A percentile compares a stretch with the other conserved stretches of the same genome.
Evolutionary conservation across 1,140 invertebrate species (phyloP).

Genomic region (Drosophila nigromelanica): DNA sequence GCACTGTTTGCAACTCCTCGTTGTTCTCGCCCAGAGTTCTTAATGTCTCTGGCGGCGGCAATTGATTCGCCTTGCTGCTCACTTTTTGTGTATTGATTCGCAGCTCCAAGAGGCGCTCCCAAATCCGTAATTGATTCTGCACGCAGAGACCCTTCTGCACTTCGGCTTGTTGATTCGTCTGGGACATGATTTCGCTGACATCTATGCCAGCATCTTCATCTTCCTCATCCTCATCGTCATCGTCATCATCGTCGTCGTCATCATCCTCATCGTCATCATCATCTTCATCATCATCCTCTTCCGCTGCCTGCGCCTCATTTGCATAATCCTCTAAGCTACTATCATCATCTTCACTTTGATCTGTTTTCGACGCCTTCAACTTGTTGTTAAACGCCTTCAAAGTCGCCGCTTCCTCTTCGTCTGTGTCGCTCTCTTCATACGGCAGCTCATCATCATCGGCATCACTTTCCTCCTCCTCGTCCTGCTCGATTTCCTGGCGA

Average conservation of each 20-base stretch:
- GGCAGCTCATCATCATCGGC: constrained; percentile 38
- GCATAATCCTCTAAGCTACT: constrained; percentile 10
- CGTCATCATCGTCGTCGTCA: constrained; percentile 46
- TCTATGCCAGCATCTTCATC: constrained; percentile 63
- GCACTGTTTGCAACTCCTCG: constrained; percentile 85
- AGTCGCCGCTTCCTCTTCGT: constrained; percentile 46
- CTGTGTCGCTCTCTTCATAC: constrained; percentile 77
- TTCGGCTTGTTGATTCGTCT: constrained; percentile 84
- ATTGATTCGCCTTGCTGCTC: constrained; percentile 89
- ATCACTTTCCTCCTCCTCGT: constrained; percentile 52
- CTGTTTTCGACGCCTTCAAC: constrained; percentile 14
- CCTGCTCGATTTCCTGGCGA: constrained; percentile 84
- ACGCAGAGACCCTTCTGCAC: constrained; percentile 91
- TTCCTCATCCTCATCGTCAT: constrained; percentile 52
- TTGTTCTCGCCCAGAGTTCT: constrained; percentile 84
- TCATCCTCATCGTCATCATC: constrained; percentile 21
- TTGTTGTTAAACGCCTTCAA: constrained; percentile 47
- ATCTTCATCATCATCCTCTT: constrained; percentile 44
- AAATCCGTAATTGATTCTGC: constrained; percentile 90
- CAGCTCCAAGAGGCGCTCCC: constrained; percentile 92
- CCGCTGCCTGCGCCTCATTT: constrained; percentile 27
- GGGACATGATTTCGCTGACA: constrained; percentile 67
- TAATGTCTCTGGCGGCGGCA: constrained; percentile 88
- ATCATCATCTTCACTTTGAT: neutral
- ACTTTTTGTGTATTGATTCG: constrained; percentile 94